These are phyloP conservation scores for Sinohyriopsis cumingii DNA, from an alignment of 2,888 invertebrate species.

Conservation along the genomic window DNA sequence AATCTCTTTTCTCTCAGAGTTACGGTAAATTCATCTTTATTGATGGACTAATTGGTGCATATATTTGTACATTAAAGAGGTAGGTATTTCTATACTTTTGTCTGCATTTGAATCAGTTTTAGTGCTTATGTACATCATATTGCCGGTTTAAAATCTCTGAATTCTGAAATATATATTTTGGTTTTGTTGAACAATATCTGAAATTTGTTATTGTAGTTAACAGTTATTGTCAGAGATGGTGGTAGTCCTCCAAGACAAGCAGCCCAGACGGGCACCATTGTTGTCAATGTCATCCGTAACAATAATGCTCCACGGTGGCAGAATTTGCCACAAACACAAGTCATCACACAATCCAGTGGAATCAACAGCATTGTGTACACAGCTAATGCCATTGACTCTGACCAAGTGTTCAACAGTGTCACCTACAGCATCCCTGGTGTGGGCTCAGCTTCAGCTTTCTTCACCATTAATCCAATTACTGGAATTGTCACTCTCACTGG, in stretches of 20 bases:
- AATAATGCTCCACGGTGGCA: conserved; percentile 24
- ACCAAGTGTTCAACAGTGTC: conserved; percentile 23
- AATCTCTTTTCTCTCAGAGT: too few relatives aligned
- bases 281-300: conserved; percentile 33
- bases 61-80: too few relatives aligned
- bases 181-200: too few relatives aligned
- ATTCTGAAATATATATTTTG: not conserved
- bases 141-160: not conserved
- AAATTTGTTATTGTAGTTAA: conserved; percentile 21
- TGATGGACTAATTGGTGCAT: too few relatives aligned
- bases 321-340: conserved; percentile 3
- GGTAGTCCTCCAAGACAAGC: conserved; percentile 25
- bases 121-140: not conserved
- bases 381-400: conserved; percentile 18
- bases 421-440: conserved; percentile 47
- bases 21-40: too few relatives aligned
- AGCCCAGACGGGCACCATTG: conserved; percentile 23
- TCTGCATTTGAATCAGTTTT: not conserved
- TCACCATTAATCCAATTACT: conserved; percentile 37
- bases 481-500: conserved; percentile 39
- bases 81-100: too few relatives aligned
- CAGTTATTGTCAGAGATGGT: conserved; percentile 36
- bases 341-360: not conserved
- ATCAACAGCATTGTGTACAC: conserved; percentile 7
- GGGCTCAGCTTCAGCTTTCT: conserved; percentile 50